Evolutionary conservation across 2,113 vertebrate species (phyloP).

Genomic region (Recurvirostra avosetta): DNA sequence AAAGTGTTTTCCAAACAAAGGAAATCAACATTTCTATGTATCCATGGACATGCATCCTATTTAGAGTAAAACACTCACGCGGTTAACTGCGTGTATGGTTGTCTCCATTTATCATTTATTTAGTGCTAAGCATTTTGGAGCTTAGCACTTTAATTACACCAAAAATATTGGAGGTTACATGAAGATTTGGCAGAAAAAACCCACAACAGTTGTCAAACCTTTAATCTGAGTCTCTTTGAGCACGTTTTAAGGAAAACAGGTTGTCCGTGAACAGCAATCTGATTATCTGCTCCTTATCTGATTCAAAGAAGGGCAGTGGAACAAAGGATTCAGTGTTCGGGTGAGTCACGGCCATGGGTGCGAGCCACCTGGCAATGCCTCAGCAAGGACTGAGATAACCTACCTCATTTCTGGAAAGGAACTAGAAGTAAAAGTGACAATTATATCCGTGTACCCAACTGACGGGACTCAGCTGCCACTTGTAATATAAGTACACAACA

Average conservation of each 20-base stretch:
- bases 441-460: rapidly evolving
- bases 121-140: neutral
- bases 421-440: neutral
- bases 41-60: neutral
- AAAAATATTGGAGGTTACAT: neutral
- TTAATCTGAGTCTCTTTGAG: neutral
- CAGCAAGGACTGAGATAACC: neutral
- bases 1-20: neutral
- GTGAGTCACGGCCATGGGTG: neutral
- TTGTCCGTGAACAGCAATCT: neutral
- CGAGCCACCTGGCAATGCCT: neutral
- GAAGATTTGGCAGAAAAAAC: neutral
- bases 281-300: neutral
- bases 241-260: neutral
- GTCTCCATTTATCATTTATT: neutral
- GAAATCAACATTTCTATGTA: neutral
- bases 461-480: neutral
- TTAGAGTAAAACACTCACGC: neutral
- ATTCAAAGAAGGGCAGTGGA: neutral
- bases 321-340: slow-evolving; percentile 9
- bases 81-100: neutral
- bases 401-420: neutral
- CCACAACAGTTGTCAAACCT: neutral
- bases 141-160: neutral
- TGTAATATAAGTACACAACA: neutral